These are phyloP conservation scores for Capricornis sumatraensis DNA, from an alignment of 2,113 vertebrate species.

Conservation along the genomic window DNA sequence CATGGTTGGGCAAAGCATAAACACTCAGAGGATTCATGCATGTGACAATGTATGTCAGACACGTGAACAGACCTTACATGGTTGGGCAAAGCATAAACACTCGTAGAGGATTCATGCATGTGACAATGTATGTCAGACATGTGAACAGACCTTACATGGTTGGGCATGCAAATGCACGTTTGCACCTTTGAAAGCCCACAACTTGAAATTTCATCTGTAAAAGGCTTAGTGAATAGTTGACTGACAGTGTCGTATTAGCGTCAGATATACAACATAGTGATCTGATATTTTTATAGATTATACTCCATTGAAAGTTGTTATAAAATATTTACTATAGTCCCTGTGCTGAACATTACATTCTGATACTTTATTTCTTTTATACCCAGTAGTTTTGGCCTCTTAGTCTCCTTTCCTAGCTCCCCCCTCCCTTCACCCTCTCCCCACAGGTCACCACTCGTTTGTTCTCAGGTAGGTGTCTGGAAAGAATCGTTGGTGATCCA, in stretches of 20 bases:
- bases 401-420: neutral
- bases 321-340: neutral
- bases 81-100: neutral
- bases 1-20: neutral
- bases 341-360: neutral
- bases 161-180: neutral
- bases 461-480: neutral
- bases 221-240: neutral
- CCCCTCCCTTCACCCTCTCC: neutral
- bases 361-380: neutral
- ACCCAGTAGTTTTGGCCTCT: neutral
- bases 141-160: neutral
- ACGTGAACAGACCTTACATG: too few relatives aligned
- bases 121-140: neutral
- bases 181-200: neutral
- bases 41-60: too few relatives aligned
- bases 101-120: neutral
- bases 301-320: neutral
- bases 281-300: neutral
- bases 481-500: neutral
- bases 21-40: too few relatives aligned
- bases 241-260: neutral
- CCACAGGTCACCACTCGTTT: neutral
- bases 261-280: neutral
- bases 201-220: neutral